A percentile compares a stretch with the other conserved stretches of the same genome.
phyloP scores from a whole-genome alignment of 2,113 vertebrate species.

The Petrocephalus zakoni region DNA sequence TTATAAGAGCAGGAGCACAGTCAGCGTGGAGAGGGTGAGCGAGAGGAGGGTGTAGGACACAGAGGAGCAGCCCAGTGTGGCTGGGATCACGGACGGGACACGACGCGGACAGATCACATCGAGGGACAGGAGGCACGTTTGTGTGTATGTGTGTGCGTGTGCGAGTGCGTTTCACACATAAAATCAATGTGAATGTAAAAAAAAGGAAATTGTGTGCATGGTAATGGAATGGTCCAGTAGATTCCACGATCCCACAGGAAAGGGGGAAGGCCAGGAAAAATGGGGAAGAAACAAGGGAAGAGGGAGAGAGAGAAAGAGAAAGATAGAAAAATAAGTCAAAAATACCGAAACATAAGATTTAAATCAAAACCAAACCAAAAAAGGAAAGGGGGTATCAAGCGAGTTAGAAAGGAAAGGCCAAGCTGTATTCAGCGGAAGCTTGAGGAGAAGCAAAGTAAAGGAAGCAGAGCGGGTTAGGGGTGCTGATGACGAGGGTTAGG shows the following conservation, averaged over 20 bases:
- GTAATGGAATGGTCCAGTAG: constrained; percentile 62
- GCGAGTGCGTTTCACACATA: not conserved
- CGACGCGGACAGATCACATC: constrained; percentile 36
- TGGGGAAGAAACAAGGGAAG: constrained; percentile 43
- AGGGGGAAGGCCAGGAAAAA: constrained; percentile 48
- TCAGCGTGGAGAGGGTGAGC: constrained; percentile 78
- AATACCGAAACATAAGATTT: constrained; percentile 81
- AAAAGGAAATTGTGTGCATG: constrained; percentile 51
- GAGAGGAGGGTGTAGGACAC: constrained; percentile 77
- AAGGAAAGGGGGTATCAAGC: constrained; percentile 49
- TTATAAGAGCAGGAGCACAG: constrained; percentile 86
- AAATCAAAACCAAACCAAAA: constrained; percentile 66
- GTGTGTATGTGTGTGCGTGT: not conserved
- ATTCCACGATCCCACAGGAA: constrained; percentile 63
- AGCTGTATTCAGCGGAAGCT: constrained; percentile 33
- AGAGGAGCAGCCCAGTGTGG: constrained; percentile 79
- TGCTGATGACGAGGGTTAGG: constrained; percentile 39
- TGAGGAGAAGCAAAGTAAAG: constrained; percentile 44
- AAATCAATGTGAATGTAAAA: not conserved
- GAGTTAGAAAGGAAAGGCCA: constrained; percentile 54
- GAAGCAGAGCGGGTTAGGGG: constrained; percentile 54
- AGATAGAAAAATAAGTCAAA: constrained; percentile 91
- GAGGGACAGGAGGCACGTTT: constrained; percentile 26
- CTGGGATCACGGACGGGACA: constrained; percentile 58
- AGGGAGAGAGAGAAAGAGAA: constrained; percentile 58